These are phyloP conservation scores for Pomacea maculata DNA, from an alignment of 1,140 invertebrate species.

Conservation along the genomic window DNA sequence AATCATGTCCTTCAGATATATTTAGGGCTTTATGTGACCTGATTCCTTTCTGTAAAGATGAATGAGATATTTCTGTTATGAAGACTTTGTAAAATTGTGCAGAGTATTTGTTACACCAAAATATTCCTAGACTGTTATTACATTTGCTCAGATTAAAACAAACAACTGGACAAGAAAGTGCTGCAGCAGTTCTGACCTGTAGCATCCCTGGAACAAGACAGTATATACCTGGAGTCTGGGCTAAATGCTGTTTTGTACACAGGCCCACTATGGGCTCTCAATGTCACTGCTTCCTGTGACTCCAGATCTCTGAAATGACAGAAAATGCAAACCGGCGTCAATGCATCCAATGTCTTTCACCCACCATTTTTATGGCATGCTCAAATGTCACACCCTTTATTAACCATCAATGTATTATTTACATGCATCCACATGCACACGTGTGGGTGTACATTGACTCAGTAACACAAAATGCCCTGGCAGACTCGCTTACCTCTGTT, in stretches of 20 bases:
- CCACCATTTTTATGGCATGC: background rate
- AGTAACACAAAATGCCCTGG: too few relatives aligned
- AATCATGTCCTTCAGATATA: too few relatives aligned
- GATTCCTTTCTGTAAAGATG: background rate
- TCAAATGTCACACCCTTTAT: background rate
- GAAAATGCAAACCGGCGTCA: background rate
- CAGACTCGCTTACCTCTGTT: too few relatives aligned
- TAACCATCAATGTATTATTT: background rate
- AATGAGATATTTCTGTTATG: background rate
- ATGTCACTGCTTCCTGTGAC: conserved; percentile 34
- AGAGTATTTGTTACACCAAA: background rate
- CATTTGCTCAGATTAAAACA: background rate
- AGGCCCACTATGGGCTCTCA: conserved; percentile 78
- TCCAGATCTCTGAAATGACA: conserved; percentile 32
- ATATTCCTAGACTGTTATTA: background rate
- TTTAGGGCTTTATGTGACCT: background rate
- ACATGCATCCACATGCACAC: too few relatives aligned
- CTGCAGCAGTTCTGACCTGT: conserved; percentile 71
- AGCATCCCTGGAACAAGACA: conserved; percentile 81
- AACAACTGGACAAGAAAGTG: background rate
- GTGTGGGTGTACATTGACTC: too few relatives aligned
- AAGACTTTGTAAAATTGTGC: background rate
- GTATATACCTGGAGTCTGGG: conserved; percentile 70
- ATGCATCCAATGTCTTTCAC: background rate
- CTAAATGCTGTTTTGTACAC: conserved; percentile 79